Evolutionary conservation across 2,113 vertebrate species (phyloP).

Genomic region (Lophius piscatorius): DNA sequence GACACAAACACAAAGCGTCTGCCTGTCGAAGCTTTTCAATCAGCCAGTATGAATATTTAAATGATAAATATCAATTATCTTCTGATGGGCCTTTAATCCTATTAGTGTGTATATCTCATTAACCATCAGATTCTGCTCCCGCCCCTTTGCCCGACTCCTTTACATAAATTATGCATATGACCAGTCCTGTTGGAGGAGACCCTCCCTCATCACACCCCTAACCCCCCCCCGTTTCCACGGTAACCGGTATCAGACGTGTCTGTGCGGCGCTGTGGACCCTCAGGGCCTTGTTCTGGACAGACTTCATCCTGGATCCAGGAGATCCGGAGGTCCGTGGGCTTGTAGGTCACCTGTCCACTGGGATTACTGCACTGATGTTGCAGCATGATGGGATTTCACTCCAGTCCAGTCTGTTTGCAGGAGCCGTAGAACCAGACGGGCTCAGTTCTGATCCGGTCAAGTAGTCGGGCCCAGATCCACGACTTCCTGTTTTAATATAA

Average conservation of each 20-base stretch:
- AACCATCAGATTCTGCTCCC: slow-evolving; percentile 39
- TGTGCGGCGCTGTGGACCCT: slow-evolving; percentile 61
- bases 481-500: too few relatives aligned
- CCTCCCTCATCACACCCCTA: slow-evolving; percentile 66
- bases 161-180: slow-evolving; percentile 79
- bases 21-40: too few relatives aligned
- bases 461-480: too few relatives aligned
- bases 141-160: slow-evolving; percentile 49
- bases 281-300: slow-evolving; percentile 64
- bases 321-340: slow-evolving; percentile 48
- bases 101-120: slow-evolving; percentile 49
- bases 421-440: slow-evolving; percentile 3
- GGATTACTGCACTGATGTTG: slow-evolving; percentile 48
- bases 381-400: slow-evolving; percentile 47
- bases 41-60: slow-evolving; percentile 6
- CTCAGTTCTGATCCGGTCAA: background rate
- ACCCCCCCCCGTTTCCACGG: slow-evolving; percentile 71
- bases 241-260: slow-evolving; percentile 77
- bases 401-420: slow-evolving; percentile 24
- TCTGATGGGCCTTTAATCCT: background rate
- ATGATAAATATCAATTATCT: background rate
- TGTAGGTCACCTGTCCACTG: slow-evolving; percentile 71
- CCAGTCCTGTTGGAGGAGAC: slow-evolving; percentile 68
- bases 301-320: slow-evolving; percentile 36
- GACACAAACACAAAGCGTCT: too few relatives aligned